phyloP scores from a whole-genome alignment of 2,113 vertebrate species.

The Gobiocypris rarus region DNA sequence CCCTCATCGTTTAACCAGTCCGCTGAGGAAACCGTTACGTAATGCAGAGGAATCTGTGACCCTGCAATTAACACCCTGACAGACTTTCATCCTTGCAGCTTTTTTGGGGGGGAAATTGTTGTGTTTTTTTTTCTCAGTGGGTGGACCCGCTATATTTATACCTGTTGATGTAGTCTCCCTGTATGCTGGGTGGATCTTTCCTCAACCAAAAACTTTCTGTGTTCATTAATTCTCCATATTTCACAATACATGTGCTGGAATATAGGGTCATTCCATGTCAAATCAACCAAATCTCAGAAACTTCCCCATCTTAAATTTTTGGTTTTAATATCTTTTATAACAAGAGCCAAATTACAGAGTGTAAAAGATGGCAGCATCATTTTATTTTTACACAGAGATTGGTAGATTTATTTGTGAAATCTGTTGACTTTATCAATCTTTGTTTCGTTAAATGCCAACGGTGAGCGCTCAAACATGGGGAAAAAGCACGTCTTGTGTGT shows the following conservation, averaged over 20 bases:
- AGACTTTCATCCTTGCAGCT: conserved; percentile 46
- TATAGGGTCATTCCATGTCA: too few species aligned
- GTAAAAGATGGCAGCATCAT: too few species aligned
- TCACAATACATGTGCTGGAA: neutral
- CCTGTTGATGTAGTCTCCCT: neutral
- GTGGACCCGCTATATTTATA: neutral
- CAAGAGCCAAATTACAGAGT: too few species aligned
- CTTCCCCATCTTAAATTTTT: too few species aligned
- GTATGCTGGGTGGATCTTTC: neutral
- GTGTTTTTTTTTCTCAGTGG: neutral
- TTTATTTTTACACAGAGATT: too few species aligned
- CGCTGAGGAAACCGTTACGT: conserved; percentile 47
- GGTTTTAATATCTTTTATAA: too few species aligned
- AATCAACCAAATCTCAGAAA: too few species aligned
- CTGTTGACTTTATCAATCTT: too few species aligned
- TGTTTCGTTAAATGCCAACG: too few species aligned
- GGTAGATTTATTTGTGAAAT: too few species aligned
- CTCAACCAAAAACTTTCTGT: neutral
- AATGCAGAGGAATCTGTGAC: conserved; percentile 43
- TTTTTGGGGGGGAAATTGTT: neutral
- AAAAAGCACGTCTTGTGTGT: too few species aligned
- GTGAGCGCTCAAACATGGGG: too few species aligned
- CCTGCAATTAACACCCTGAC: conserved; percentile 30
- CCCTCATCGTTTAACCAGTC: conserved; percentile 44
- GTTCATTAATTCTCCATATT: neutral